Percentiles rank a stretch among this genome's conserved stretches.
Conservation (phyloP, 2,888 invertebrate genomes). For the Caenorhabditis parvicauda region DNA sequence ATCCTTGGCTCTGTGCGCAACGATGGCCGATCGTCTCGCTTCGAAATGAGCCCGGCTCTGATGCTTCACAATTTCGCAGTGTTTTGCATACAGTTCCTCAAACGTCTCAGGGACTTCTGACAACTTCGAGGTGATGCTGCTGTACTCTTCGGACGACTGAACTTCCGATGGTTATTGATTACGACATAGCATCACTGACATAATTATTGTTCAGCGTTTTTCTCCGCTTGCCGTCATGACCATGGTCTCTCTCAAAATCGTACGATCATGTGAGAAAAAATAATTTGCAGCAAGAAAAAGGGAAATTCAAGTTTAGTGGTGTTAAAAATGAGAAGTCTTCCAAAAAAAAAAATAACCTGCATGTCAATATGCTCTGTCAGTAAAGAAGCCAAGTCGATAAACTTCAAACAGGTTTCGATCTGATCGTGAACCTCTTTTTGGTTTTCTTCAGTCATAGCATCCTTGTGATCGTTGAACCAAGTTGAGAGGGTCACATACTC, state of each 20-base stretch:
- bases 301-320: not conserved
- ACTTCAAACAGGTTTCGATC: no score
- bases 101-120: no score
- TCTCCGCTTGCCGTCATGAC: no score
- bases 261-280: no score
- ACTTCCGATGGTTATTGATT: no score
- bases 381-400: conserved; percentile 8
- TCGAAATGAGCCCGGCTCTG: conserved; percentile 12
- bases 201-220: no score
- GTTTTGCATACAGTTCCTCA: conserved; percentile 12
- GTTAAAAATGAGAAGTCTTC: no score
- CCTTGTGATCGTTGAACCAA: conserved; percentile 22
- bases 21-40: not conserved
- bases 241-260: no score
- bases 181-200: no score
- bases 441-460: conserved; percentile 16
- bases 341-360: conserved; percentile 6
- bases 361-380: conserved; percentile 18
- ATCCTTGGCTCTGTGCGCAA: conserved; percentile 7
- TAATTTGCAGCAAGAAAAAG: no score
- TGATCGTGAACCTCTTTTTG: conserved; percentile 1
- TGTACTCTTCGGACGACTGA: no score
- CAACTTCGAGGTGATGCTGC: no score
- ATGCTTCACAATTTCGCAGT: conserved; percentile 13
- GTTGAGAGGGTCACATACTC: conserved; percentile 17